phyloP scores from a whole-genome alignment of 2,888 invertebrate species.

The Andrena praecox region DNA sequence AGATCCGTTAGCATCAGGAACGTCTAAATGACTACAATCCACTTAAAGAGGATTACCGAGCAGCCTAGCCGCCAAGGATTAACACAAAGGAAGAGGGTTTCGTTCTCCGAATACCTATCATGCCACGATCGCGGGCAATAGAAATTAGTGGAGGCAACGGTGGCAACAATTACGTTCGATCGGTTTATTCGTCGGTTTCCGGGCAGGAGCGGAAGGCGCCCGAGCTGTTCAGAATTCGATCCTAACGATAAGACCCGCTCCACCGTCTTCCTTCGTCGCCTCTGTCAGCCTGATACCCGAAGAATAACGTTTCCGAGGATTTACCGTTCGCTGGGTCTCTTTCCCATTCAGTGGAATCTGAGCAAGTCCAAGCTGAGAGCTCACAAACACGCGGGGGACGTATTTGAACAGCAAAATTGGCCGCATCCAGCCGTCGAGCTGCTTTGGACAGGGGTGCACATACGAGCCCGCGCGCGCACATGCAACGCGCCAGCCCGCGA shows the following conservation, averaged over 20 bases:
- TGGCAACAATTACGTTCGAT: background rate
- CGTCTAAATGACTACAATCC: background rate
- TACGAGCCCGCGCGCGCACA: constrained; percentile 24
- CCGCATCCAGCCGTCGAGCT: constrained; percentile 9
- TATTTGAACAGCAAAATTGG: constrained; percentile 45
- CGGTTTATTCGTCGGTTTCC: background rate
- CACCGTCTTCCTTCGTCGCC: constrained; percentile 5
- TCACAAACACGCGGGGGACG: constrained; percentile 17
- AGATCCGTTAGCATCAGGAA: background rate
- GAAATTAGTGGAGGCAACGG: background rate
- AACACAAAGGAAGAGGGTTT: background rate
- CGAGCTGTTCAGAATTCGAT: constrained; percentile 19
- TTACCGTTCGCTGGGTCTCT: constrained; percentile 30
- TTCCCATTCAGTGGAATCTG: constrained; percentile 20
- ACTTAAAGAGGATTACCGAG: background rate
- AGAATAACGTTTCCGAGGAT: constrained; percentile 45
- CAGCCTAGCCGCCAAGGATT: background rate
- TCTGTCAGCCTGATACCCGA: constrained; percentile 18
- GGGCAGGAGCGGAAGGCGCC: background rate
- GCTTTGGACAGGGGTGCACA: background rate
- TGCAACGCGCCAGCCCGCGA: background rate
- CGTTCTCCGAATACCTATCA: background rate
- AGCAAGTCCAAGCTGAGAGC: constrained; percentile 22
- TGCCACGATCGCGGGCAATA: background rate
- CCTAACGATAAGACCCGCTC: constrained; percentile 24